Base-by-base conservation (phyloP, 2,888 invertebrate species). In the Sphaeridia pumilis region DNA sequence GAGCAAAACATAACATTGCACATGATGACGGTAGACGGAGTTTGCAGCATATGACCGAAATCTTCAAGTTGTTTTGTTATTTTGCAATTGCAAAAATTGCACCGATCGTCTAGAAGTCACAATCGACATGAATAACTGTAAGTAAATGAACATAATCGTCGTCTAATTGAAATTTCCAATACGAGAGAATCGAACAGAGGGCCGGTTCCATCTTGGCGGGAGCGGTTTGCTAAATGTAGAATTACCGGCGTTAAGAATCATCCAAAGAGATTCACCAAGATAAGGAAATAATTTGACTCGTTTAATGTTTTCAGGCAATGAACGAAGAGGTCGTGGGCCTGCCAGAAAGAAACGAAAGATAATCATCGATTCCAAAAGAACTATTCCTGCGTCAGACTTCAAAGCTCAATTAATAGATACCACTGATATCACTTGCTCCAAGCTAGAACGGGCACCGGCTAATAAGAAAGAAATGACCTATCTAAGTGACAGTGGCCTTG, bases 391-490 rank as follows among this genome's bases (percentile, higher is more conserved):
- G 36, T 4, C 52, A 0, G 58, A 58, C 26, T 63, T 58, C 36
- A 61, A 61, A 34, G n/a, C 42, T 7, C 63, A 63, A 31, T 49
- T 63, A 3, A 17, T 44, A 12, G 41, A 60, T 49, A 63, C 63
- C 7, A 50, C 52, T 36, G 63, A 63, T 44, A 63, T 63, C 34
- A 47, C 57, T 12, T 48, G 51, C 3, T n/a, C n/a, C n/a, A 55
- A 53, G 49, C 21, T 44, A 28, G 60, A 63, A n/a, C 4, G 52
- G n/a, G 60, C 63, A 21, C 63, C 63, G 2, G 34, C 58, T 1
- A 63, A 58, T 1, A 61, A 55, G 24, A 52, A 56, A 55, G 58
- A 58, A 27, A 59, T 63, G 60, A 51, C 55, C 28, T 54, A 50
- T 41, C 47, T 60, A 47, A 53, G 54, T 14, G 52, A 52, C 20